These are phyloP conservation scores for Sinonovacula constricta DNA, from an alignment of 1,140 invertebrate species.

Conservation along the genomic window DNA sequence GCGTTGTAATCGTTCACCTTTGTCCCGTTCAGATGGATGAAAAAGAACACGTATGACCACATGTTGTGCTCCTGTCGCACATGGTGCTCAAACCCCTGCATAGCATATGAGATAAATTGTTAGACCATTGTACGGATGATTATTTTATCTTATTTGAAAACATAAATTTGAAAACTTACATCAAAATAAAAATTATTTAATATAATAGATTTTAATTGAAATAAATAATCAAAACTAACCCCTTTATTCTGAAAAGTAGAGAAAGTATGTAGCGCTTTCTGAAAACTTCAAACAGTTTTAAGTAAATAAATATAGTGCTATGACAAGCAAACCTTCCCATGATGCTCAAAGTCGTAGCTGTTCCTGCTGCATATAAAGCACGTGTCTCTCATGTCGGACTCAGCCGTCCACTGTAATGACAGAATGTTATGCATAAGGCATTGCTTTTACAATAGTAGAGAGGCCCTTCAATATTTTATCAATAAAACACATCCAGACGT, in stretches of 20 bases:
- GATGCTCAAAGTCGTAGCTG: conserved; percentile 79
- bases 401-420: conserved; percentile 75
- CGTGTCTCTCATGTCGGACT: conserved; percentile 78
- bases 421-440: not conserved
- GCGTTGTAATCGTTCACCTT: conserved; percentile 78
- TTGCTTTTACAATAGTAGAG: not conserved
- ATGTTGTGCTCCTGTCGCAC: conserved; percentile 78
- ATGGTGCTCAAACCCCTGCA: conserved; percentile 77
- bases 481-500: no score
- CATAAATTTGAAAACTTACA: no score
- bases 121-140: no score
- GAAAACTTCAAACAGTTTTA: no score
- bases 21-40: conserved; percentile 78
- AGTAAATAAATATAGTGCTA: no score
- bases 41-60: conserved; percentile 79
- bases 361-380: conserved; percentile 78
- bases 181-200: no score
- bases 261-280: no score
- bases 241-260: no score
- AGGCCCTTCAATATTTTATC: no score
- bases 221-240: no score
- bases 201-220: no score
- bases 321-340: conserved; percentile 74
- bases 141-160: no score
- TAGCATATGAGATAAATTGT: conserved; percentile 22